Evolutionary conservation across 2,888 invertebrate genomes (phyloP).

Genomic region (Ariolimax columbianus): DNA sequence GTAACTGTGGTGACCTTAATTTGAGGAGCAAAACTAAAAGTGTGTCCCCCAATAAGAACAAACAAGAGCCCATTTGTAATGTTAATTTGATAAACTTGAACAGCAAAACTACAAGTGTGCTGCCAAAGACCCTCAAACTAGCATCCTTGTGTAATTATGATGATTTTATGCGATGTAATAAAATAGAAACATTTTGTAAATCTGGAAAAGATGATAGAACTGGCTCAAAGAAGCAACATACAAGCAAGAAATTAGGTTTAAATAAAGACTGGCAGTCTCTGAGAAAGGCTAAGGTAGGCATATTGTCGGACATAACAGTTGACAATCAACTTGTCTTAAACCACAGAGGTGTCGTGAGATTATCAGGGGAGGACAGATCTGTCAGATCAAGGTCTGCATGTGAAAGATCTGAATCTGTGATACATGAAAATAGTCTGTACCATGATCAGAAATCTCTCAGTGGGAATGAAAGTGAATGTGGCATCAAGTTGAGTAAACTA

Average conservation of each 20-base stretch:
- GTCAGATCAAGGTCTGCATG: not conserved
- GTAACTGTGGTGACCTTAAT: not conserved
- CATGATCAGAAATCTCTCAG: not conserved
- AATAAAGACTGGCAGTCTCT: not conserved
- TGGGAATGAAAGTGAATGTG: not conserved
- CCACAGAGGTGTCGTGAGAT: not conserved
- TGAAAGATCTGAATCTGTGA: not conserved
- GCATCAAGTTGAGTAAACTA: not conserved
- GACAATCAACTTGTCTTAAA: not conserved
- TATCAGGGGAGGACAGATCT: not conserved
- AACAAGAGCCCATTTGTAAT: not conserved
- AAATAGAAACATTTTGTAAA: constrained; percentile 36
- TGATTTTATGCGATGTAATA: not conserved
- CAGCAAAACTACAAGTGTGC: not conserved
- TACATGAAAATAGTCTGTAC: not conserved
- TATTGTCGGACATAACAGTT: not conserved
- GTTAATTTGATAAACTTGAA: too few species aligned
- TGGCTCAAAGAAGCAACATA: not conserved
- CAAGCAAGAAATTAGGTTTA: not conserved
- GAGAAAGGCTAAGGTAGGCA: not conserved
- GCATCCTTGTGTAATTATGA: not conserved
- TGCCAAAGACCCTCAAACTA: not conserved
- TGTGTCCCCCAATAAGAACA: not conserved
- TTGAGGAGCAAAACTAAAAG: not conserved
- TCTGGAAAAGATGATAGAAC: not conserved